Evolutionary conservation across 1,140 invertebrate genomes (phyloP).

Genomic region (Neodiprion pinetum): DNA sequence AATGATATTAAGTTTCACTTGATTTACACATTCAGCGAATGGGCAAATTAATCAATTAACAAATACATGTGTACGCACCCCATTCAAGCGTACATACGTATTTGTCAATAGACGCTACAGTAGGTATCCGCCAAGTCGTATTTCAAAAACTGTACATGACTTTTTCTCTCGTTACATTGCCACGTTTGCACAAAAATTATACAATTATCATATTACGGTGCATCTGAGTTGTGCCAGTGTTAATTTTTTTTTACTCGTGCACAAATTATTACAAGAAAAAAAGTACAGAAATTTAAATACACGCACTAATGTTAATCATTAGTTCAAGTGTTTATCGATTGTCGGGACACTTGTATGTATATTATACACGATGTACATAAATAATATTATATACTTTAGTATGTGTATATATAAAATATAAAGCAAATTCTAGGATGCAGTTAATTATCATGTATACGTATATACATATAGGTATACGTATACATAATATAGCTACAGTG

Average conservation of each 20-base stretch:
- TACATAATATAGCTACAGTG: not conserved
- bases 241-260: not conserved
- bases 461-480: conserved; percentile 7
- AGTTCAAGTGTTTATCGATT: no score
- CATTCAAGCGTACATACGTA: no score
- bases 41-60: no score
- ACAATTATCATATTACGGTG: not conserved
- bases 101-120: not conserved
- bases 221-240: conserved; percentile 1
- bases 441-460: conserved; percentile 20
- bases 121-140: not conserved
- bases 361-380: not conserved
- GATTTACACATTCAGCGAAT: no score
- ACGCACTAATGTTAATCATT: no score
- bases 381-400: conserved; percentile 22
- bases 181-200: no score
- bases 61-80: no score
- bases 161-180: not conserved
- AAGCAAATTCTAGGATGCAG: conserved; percentile 23
- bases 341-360: no score
- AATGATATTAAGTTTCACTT: conserved; percentile 30
- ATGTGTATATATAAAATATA: conserved; percentile 23
- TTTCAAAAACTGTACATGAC: not conserved
- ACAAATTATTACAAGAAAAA: no score
- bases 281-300: no score